A percentile compares a stretch with the other conserved stretches of the same genome.
phyloP scores from a whole-genome alignment of 2,888 invertebrate species.

The Silvanus unidentatus region DNA sequence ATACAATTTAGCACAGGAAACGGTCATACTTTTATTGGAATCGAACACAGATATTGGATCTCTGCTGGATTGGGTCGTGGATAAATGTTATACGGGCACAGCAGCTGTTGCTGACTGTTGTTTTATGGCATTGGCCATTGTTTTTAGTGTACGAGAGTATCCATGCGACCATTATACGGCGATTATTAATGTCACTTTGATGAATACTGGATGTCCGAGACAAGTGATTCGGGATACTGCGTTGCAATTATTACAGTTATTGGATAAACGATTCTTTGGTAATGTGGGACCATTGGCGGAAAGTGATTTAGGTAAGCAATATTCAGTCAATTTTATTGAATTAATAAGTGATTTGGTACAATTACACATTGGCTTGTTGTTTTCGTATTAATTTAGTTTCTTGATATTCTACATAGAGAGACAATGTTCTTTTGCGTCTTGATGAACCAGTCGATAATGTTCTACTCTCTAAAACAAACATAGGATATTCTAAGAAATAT shows the following conservation, averaged over 20 bases:
- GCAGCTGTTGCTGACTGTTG: slow-evolving; percentile 92
- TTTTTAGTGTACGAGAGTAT: slow-evolving; percentile 93
- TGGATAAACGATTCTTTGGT: slow-evolving; percentile 95
- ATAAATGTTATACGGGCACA: slow-evolving; percentile 91
- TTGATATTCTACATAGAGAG: slow-evolving; percentile 6
- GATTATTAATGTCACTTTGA: slow-evolving; percentile 92
- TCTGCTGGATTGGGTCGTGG: slow-evolving; percentile 95
- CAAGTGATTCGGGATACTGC: slow-evolving; percentile 91
- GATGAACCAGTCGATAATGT: slow-evolving; percentile 28
- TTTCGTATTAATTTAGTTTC: not conserved
- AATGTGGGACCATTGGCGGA: slow-evolving; percentile 67
- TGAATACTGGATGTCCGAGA: slow-evolving; percentile 93
- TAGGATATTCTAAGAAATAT: no score
- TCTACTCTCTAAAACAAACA: slow-evolving; percentile 27
- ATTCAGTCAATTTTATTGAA: not conserved
- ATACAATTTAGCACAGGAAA: slow-evolving; percentile 85
- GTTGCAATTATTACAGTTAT: slow-evolving; percentile 82
- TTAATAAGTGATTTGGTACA: not conserved
- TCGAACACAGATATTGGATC: slow-evolving; percentile 90
- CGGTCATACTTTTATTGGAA: slow-evolving; percentile 87
- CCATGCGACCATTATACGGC: slow-evolving; percentile 97
- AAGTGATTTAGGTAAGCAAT: slow-evolving; percentile 63
- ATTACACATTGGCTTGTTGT: not conserved
- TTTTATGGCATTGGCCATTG: slow-evolving; percentile 90
- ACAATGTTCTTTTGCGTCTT: slow-evolving; percentile 19